Conservation (phyloP, 1,140 invertebrate genomes). For the Apis florea region DNA sequence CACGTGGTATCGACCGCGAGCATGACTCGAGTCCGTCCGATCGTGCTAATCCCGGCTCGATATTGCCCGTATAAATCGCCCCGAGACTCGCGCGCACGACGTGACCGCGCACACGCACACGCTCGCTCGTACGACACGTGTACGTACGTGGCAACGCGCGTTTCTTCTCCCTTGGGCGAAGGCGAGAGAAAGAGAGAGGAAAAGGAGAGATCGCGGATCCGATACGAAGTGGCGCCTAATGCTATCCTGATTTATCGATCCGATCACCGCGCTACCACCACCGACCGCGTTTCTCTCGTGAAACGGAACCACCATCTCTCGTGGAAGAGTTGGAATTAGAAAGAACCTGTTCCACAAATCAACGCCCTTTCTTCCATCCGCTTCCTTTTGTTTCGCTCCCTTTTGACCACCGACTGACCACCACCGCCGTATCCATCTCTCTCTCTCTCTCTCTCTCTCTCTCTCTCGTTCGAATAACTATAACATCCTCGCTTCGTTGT, state of each 20-base stretch:
- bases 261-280: conserved; percentile 38
- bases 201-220: conserved; percentile 56
- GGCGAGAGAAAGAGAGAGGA: neutral
- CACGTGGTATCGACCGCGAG: conserved; percentile 75
- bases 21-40: conserved; percentile 78
- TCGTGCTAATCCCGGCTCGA: conserved; percentile 79
- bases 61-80: conserved; percentile 80
- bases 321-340: conserved; percentile 41
- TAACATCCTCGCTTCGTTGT: neutral
- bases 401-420: neutral
- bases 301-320: conserved; percentile 35
- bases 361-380: conserved; percentile 45
- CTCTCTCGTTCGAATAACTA: neutral
- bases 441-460: neutral
- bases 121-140: neutral
- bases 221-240: conserved; percentile 71
- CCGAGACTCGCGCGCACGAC: conserved; percentile 56
- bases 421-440: no score
- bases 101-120: neutral
- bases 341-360: conserved; percentile 62
- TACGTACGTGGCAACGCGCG: neutral
- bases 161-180: neutral
- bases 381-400: conserved; percentile 2
- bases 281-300: conserved; percentile 19
- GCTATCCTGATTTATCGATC: conserved; percentile 75